These are phyloP conservation scores for Nycticorax nycticorax DNA, from an alignment of 2,113 vertebrate species.

Conservation along the genomic window DNA sequence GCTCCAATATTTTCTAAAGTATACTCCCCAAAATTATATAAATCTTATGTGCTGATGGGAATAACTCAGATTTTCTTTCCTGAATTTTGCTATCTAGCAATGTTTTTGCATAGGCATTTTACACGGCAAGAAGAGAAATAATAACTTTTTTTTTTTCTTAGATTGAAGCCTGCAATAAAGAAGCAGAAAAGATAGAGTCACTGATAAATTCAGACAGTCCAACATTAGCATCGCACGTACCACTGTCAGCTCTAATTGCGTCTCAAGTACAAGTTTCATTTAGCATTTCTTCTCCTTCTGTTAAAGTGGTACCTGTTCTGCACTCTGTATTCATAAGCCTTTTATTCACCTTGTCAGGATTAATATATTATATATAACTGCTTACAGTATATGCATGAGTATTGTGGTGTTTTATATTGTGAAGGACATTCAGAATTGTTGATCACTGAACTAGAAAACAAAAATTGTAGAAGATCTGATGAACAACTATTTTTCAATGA, in stretches of 20 bases:
- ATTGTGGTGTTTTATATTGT: not conserved
- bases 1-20: not conserved
- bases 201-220: slow-evolving; percentile 96
- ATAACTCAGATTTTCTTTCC: not conserved
- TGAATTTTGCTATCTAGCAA: not conserved
- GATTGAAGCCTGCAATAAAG: slow-evolving; percentile 97
- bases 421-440: slow-evolving; percentile 40
- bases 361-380: slow-evolving; percentile 6
- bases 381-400: not conserved
- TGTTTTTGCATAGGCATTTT: not conserved
- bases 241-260: slow-evolving; percentile 89
- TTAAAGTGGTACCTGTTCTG: not conserved
- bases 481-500: not conserved
- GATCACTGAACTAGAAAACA: not conserved
- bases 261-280: slow-evolving; percentile 86
- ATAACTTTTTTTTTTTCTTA: slow-evolving; percentile 24
- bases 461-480: not conserved
- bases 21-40: not conserved
- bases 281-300: slow-evolving; percentile 71
- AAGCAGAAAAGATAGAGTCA: slow-evolving; percentile 96
- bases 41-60: not conserved
- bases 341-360: slow-evolving; percentile 6
- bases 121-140: not conserved
- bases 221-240: slow-evolving; percentile 89
- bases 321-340: slow-evolving; percentile 60